Percentiles rank a stretch among this genome's conserved stretches.
phyloP scores from a whole-genome alignment of 2,113 vertebrate species.

The Sardina pilchardus region DNA sequence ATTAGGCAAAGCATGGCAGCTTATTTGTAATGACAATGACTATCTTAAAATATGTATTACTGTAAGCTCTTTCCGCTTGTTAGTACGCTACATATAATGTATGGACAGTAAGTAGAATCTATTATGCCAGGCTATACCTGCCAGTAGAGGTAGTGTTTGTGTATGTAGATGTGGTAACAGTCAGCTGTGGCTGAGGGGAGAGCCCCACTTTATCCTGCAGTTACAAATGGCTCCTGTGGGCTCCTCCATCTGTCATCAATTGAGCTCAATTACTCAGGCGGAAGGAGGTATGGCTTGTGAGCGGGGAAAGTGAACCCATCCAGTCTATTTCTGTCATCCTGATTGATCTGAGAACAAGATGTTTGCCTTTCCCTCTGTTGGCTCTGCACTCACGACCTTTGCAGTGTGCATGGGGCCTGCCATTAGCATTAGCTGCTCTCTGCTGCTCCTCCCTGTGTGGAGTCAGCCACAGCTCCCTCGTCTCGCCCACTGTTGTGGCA shows the following conservation, averaged over 20 bases:
- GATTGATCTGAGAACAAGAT: conserved; percentile 49
- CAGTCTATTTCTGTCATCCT: conserved; percentile 34
- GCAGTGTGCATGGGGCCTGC: neutral
- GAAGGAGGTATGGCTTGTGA: conserved; percentile 46
- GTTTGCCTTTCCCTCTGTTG: conserved; percentile 44
- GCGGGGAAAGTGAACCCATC: conserved; percentile 45
- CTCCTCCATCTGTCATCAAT: conserved; percentile 64
- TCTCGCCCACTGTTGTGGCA: neutral
- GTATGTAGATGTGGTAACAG: neutral
- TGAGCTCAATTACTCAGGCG: conserved; percentile 57
- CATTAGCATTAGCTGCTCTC: neutral
- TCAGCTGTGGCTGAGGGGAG: conserved; percentile 45
- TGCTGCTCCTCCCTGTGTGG: neutral
- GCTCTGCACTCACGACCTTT: neutral
- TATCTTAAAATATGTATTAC: too few species aligned
- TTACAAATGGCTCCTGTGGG: conserved; percentile 34
- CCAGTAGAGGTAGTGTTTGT: neutral
- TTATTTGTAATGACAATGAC: too few species aligned
- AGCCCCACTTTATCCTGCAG: conserved; percentile 38
- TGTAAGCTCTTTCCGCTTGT: too few species aligned
- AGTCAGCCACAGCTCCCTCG: neutral
- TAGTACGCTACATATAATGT: neutral
- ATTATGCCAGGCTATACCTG: neutral
- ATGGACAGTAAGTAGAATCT: neutral
- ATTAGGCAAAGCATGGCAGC: too few species aligned